Conservation (phyloP, 2,888 invertebrate species). For the Deroplatys truncata region DNA sequence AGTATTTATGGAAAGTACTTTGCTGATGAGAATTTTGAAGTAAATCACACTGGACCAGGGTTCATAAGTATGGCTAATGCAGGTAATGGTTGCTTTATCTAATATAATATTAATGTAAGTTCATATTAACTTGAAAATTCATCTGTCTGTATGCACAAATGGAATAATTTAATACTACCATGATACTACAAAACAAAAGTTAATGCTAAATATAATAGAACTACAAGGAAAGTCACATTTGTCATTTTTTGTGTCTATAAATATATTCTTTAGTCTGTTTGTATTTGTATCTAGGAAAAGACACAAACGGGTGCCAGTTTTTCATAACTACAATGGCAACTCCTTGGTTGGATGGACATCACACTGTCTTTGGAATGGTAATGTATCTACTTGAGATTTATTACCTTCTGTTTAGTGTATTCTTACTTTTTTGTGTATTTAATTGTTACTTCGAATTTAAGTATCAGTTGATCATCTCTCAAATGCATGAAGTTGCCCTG, state of each 20-base stretch:
- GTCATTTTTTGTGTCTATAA: too few species aligned
- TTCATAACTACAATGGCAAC: conserved; percentile 85
- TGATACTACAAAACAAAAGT: too few species aligned
- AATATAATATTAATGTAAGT: conserved; percentile 2
- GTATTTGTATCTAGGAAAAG: conserved; percentile 52
- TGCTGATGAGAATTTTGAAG: conserved; percentile 78
- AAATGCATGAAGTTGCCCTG: too few species aligned
- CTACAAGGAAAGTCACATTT: too few species aligned
- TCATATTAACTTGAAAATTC: too few species aligned
- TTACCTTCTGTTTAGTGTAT: neutral
- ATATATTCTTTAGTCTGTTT: neutral
- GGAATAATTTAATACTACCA: neutral
- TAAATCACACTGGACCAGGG: conserved; percentile 77
- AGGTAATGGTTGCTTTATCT: conserved; percentile 42
- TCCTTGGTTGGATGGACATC: conserved; percentile 84
- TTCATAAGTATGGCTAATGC: conserved; percentile 91
- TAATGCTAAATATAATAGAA: too few species aligned
- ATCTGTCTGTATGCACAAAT: neutral
- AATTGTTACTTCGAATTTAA: too few species aligned
- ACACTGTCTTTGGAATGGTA: conserved; percentile 88
- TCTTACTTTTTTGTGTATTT: too few species aligned
- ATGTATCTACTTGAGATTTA: neutral
- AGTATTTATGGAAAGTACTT: conserved; percentile 85
- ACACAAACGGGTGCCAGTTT: conserved; percentile 95
- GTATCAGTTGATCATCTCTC: too few species aligned